These are phyloP conservation scores for Upupa epops DNA, from an alignment of 2,113 vertebrate species.

Conservation along the genomic window DNA sequence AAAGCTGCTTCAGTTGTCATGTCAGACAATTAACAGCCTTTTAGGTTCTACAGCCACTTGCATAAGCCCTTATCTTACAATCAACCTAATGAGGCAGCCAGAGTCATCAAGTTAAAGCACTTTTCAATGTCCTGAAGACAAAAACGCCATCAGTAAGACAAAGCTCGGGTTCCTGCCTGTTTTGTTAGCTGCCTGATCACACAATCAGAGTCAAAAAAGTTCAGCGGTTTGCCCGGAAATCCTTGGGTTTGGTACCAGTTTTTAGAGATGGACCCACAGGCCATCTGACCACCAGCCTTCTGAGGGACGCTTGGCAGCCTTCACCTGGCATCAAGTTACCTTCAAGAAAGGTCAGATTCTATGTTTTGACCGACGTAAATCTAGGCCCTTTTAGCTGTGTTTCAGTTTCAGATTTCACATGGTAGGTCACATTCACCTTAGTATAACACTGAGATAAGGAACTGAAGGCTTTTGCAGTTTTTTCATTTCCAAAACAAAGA, in stretches of 20 bases:
- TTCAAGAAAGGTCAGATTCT: not conserved
- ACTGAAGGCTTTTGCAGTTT: not conserved
- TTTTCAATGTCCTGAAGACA: not conserved
- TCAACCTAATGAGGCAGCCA: constrained; percentile 10
- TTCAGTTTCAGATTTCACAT: not conserved
- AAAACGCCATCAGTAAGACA: not conserved
- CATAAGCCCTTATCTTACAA: constrained; percentile 20
- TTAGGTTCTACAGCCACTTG: constrained; percentile 5
- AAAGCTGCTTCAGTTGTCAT: constrained; percentile 4
- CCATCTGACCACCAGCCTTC: not conserved
- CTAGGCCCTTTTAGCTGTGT: not conserved
- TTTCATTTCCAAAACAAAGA: not conserved
- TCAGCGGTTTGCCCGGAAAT: not conserved
- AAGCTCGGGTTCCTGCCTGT: not conserved
- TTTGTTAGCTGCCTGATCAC: not conserved
- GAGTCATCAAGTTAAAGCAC: not conserved
- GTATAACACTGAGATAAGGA: not conserved
- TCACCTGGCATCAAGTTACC: not conserved
- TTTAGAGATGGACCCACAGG: not conserved
- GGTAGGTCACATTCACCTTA: not conserved
- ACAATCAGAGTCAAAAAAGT: not conserved
- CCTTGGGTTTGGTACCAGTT: not conserved
- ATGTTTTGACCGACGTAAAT: not conserved
- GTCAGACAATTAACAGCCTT: constrained; percentile 46
- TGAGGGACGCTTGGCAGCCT: not conserved